Percentiles rank a stretch among this genome's conserved stretches.
Evolutionary conservation across 2,797 vertebrate species (phyloP).

Genomic region (Hypotaenidia okinawae): DNA sequence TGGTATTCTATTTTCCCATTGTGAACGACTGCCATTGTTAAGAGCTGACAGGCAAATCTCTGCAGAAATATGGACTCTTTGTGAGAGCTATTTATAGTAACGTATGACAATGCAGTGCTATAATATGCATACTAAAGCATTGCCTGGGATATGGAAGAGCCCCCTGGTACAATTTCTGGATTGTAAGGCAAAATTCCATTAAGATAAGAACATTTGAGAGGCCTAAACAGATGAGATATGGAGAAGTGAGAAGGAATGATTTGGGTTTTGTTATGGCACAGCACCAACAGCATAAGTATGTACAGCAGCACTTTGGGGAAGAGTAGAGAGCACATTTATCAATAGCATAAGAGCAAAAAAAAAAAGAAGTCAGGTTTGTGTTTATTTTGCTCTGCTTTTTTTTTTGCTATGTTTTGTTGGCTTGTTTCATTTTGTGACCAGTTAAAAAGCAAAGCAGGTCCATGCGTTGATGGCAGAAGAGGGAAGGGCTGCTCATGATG

Average conservation of each 20-base stretch:
- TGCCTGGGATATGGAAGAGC: background rate
- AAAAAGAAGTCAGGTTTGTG: background rate
- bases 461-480: background rate
- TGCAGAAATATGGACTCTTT: conserved; percentile 65
- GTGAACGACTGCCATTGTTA: conserved; percentile 57
- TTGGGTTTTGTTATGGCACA: background rate
- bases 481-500: background rate
- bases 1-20: conserved; percentile 58
- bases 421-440: background rate
- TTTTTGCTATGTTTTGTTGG: background rate
- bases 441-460: background rate
- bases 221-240: conserved; percentile 13
- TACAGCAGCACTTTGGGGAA: background rate
- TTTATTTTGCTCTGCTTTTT: background rate
- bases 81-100: conserved; percentile 61
- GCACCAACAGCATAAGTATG: background rate
- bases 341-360: background rate
- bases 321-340: background rate
- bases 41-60: conserved; percentile 64
- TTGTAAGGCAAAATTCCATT: conserved; percentile 44
- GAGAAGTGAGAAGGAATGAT: background rate
- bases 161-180: conserved; percentile 4
- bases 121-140: conserved; percentile 55
- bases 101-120: conserved; percentile 57
- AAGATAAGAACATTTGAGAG: conserved; percentile 51